phyloP scores from a whole-genome alignment of 2,797 vertebrate genomes.

The Nasua narica region DNA sequence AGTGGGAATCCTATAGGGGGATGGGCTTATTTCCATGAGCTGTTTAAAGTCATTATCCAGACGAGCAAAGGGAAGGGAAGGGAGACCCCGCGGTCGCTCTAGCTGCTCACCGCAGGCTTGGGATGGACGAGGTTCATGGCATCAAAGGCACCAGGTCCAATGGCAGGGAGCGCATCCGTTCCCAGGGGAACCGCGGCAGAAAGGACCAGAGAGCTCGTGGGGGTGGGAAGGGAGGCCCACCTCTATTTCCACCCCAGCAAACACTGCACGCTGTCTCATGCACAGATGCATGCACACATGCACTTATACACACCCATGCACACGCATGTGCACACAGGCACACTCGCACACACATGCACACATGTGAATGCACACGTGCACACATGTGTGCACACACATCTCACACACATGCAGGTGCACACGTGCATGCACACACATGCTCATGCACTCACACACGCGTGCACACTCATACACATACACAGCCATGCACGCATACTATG shows the following conservation, averaged over 20 bases:
- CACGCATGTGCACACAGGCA: background rate
- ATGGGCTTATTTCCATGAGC: background rate
- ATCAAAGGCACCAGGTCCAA: fast-evolving
- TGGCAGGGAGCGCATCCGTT: fast-evolving
- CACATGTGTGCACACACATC: background rate
- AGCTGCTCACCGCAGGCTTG: background rate
- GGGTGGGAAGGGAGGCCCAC: no score
- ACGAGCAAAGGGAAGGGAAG: background rate
- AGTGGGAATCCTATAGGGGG: background rate
- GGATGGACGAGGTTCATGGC: background rate
- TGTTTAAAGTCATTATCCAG: fast-evolving
- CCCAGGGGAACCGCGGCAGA: no score
- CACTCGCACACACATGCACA: no score
- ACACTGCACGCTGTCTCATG: background rate
- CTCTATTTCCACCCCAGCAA: background rate
- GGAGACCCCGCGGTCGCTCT: fast-evolving
- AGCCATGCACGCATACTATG: background rate
- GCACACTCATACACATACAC: background rate
- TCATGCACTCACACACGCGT: fast-evolving
- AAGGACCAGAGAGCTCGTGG: fast-evolving
- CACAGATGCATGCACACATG: background rate
- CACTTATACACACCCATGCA: no score
- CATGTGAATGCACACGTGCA: background rate
- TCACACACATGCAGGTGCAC: background rate
- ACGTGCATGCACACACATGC: no score